Percentiles rank a stretch among this genome's conserved stretches.
Conservation (phyloP, 2,888 invertebrate species). For the Nomada lathburiana region DNA sequence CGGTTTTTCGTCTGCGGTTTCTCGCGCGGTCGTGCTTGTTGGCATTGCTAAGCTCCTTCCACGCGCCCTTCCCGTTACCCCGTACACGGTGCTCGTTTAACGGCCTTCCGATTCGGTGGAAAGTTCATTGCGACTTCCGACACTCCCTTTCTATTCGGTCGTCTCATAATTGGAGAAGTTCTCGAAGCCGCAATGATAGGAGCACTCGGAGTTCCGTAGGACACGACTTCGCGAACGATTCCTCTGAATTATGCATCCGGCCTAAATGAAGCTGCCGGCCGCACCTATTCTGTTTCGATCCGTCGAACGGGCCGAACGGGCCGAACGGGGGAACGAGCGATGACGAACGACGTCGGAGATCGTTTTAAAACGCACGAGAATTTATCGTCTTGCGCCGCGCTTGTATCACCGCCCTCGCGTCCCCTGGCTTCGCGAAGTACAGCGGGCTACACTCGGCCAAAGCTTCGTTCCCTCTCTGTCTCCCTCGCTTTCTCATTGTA, state of each 20-base stretch:
- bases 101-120: not conserved
- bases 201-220: not conserved
- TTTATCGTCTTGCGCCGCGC: constrained; percentile 60
- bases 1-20: constrained; percentile 65
- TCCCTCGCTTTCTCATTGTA: constrained; percentile 65
- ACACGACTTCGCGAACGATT: constrained; percentile 30
- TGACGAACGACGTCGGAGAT: constrained; percentile 52
- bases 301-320: constrained; percentile 33
- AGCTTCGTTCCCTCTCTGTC: constrained; percentile 14
- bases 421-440: constrained; percentile 28
- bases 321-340: constrained; percentile 48
- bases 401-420: constrained; percentile 58
- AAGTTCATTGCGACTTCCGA: not conserved
- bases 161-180: no score
- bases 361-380: constrained; percentile 59
- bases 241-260: constrained; percentile 54
- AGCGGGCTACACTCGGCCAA: constrained; percentile 15
- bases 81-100: constrained; percentile 7
- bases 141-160: not conserved
- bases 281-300: constrained; percentile 36
- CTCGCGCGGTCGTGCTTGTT: constrained; percentile 53
- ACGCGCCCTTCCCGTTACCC: not conserved
- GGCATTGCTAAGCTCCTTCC: constrained; percentile 47
- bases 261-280: constrained; percentile 53
- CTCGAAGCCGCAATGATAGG: not conserved